Conservation (phyloP, 2,797 vertebrate genomes). For the Rhinichthys osculus region DNA sequence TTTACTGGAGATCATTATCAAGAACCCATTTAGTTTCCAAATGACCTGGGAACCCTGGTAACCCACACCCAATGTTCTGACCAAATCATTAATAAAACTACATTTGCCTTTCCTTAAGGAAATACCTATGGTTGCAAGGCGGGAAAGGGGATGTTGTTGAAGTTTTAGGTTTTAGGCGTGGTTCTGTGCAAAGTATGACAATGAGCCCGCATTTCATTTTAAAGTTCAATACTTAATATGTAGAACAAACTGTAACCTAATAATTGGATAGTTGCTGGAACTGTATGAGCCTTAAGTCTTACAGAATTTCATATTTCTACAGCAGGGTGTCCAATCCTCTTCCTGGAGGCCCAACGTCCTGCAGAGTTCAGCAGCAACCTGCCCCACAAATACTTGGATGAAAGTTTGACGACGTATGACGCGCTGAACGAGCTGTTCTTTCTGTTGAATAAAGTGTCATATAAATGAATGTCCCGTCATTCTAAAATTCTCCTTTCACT, state of each 20-base stretch:
- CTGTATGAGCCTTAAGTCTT: background rate
- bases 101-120: background rate
- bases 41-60: constrained; percentile 27
- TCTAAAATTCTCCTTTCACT: too few species aligned
- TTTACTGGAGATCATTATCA: constrained; percentile 45
- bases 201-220: background rate
- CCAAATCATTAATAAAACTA: constrained; percentile 10
- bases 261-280: background rate
- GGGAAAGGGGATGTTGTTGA: background rate
- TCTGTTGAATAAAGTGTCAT: too few species aligned
- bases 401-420: background rate
- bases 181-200: background rate
- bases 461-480: too few species aligned
- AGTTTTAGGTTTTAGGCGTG: background rate
- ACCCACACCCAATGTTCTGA: constrained; percentile 29
- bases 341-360: background rate
- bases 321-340: background rate
- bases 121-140: background rate
- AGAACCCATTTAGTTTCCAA: constrained; percentile 34
- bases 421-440: too few species aligned
- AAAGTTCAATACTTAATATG: background rate
- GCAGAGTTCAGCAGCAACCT: background rate
- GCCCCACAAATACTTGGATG: background rate
- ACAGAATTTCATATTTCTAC: background rate
- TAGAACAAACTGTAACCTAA: background rate